Base-by-base conservation (phyloP, 2,888 invertebrate genomes). In the Stegana nigrithorax region DNA sequence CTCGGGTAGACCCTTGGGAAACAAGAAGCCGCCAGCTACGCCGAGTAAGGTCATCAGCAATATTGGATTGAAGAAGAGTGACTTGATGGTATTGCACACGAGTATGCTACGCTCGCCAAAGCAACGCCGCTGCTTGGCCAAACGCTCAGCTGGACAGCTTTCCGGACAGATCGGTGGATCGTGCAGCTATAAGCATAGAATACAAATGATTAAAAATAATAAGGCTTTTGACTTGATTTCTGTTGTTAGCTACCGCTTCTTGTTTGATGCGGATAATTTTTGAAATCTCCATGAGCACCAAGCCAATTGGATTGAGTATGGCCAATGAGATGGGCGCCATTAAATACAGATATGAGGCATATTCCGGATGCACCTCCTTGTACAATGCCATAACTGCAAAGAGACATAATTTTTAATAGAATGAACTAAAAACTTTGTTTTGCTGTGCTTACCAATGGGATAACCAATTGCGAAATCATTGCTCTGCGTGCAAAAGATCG, bases 381-480 rank as follows among this genome's bases (percentile, higher is more conserved):
- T 97, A 98, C 19, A 98, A 87, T 21, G 97, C 96, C 77, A 89
- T 89, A 59, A 97, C 95, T 94, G 32, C 4, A 87, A 87, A 58
- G 53, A 42, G 27, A 23, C 12, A 27, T 21, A 64, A 60, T 6
- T 14, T 4, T n/a, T 53, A 58, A 45, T 26, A 26, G 53, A 45
- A 8, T 55, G 7, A 3, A n/a, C 8, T 7, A 12, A 25, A 21
- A 57, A 63, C 1, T 36, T 51, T 19, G 23, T 26, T 44, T 47
- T 2, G 42, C 6, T 17, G 0, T 12, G 53, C 45, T 45, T 45
- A 85, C 96, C 92, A 73, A 97, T 96, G 5, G 98, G 97, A 87
- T 93, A 96, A 66, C 97, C 97, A 73, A 98, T 90, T 19, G 98
- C 97, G 87, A 98, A 97, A 86, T 98, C 98, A 88, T 98, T 98